A percentile compares a stretch with the other conserved stretches of the same genome.
Evolutionary conservation across 2,797 vertebrate genomes (phyloP).

Genomic region (Liparis tanakae): DNA sequence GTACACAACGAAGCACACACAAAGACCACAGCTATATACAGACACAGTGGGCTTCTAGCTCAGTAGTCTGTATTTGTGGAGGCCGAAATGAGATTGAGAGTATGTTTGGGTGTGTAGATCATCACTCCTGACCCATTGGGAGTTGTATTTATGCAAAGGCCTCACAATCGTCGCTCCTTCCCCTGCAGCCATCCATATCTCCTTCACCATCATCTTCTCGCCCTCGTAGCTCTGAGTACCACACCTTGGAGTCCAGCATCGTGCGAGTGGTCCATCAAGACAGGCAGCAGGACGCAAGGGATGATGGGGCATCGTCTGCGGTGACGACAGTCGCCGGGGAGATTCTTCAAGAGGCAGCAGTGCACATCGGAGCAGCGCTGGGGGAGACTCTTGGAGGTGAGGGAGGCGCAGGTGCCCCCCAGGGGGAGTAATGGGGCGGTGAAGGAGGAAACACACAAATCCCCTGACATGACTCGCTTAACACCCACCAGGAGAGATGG

Average conservation of each 20-base stretch:
- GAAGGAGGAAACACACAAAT: constrained; percentile 87
- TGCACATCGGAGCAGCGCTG: constrained; percentile 89
- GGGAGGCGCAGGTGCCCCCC: constrained; percentile 77
- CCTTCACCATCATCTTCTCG: constrained; percentile 38
- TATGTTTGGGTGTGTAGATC: constrained; percentile 48
- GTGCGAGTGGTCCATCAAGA: constrained; percentile 89
- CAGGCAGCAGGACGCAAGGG: constrained; percentile 79
- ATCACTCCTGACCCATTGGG: constrained; percentile 49
- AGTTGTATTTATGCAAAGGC: constrained; percentile 70
- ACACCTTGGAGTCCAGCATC: constrained; percentile 87
- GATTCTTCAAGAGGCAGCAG: constrained; percentile 92
- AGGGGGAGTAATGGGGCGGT: constrained; percentile 92
- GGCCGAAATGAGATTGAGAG: constrained; percentile 41
- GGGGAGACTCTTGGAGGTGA: constrained; percentile 95
- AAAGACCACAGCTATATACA: constrained; percentile 14
- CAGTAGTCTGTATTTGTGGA: constrained; percentile 49
- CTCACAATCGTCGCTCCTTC: constrained; percentile 50
- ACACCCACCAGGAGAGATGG: constrained; percentile 86
- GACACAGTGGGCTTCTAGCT: constrained; percentile 22
- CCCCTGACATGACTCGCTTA: constrained; percentile 93
- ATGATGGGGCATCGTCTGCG: constrained; percentile 83
- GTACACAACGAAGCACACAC: constrained; percentile 10
- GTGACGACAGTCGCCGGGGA: constrained; percentile 85
- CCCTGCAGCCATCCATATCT: constrained; percentile 53
- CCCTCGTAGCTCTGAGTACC: constrained; percentile 83